Conservation (phyloP, 2,797 vertebrate species). For the Pelodytes ibericus region DNA sequence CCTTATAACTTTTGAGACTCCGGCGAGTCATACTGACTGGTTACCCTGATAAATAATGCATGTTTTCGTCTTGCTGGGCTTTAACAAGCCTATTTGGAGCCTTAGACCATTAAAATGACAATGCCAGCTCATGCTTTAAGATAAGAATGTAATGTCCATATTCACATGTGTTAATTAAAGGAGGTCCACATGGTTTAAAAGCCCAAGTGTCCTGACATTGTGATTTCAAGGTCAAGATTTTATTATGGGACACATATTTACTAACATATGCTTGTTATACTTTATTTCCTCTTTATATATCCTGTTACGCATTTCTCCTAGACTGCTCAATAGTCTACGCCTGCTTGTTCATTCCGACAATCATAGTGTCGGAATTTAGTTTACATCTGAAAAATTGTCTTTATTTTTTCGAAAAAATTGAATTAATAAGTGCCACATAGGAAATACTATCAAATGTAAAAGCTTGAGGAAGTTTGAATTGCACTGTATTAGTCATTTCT, state of each 20-base stretch:
- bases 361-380: too few relatives aligned
- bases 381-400: too few relatives aligned
- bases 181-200: not conserved
- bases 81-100: conserved; percentile 24
- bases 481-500: too few relatives aligned
- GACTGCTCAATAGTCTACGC: too few relatives aligned
- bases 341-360: too few relatives aligned
- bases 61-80: conserved; percentile 28
- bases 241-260: not conserved
- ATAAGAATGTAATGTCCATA: conserved; percentile 12
- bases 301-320: too few relatives aligned
- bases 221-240: conserved; percentile 9
- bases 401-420: too few relatives aligned
- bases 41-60: conserved; percentile 45
- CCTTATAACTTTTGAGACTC: conserved; percentile 39
- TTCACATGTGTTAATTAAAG: conserved; percentile 15
- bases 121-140: conserved; percentile 6
- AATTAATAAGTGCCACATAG: too few relatives aligned
- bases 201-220: not conserved
- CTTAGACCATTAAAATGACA: conserved; percentile 24
- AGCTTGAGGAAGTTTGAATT: too few relatives aligned
- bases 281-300: too few relatives aligned
- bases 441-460: too few relatives aligned
- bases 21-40: conserved; percentile 18
- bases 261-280: too few relatives aligned